Evolutionary conservation across 2,797 vertebrate species (phyloP).

Genomic region (Sebastes diaconus): DNA sequence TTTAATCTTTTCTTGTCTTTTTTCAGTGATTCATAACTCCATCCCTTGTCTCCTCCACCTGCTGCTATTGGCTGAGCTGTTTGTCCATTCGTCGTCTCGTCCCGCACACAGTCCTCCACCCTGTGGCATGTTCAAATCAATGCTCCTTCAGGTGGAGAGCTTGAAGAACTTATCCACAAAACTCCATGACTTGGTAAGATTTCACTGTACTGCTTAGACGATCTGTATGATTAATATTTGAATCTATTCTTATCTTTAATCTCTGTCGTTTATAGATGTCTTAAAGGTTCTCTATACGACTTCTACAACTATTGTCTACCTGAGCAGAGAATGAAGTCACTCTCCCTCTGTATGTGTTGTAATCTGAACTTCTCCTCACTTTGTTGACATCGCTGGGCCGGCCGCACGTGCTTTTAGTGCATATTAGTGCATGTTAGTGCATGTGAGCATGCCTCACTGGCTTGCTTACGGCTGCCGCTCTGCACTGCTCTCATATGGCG

Average conservation of each 20-base stretch:
- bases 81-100: slow-evolving; percentile 27
- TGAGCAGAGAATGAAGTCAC: too few relatives aligned
- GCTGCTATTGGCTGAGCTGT: slow-evolving; percentile 70
- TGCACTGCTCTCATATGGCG: too few relatives aligned
- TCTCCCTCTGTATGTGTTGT: too few relatives aligned
- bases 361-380: too few relatives aligned
- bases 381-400: too few relatives aligned
- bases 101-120: neutral
- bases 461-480: too few relatives aligned
- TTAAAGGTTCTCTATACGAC: neutral
- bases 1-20: slow-evolving; percentile 16
- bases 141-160: slow-evolving; percentile 32
- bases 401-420: too few relatives aligned
- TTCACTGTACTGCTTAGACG: neutral
- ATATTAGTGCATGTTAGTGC: too few relatives aligned
- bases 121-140: slow-evolving; percentile 18
- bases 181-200: slow-evolving; percentile 55
- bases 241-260: neutral
- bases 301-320: too few relatives aligned
- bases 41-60: slow-evolving; percentile 54
- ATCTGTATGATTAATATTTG: neutral
- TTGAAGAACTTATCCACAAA: slow-evolving; percentile 18
- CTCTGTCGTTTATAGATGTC: neutral
- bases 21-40: slow-evolving; percentile 54
- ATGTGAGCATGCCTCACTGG: too few relatives aligned